Percentiles rank a stretch among this genome's conserved stretches.
Conservation (phyloP, 2,797 vertebrate species). For the Numenius phaeopus region DNA sequence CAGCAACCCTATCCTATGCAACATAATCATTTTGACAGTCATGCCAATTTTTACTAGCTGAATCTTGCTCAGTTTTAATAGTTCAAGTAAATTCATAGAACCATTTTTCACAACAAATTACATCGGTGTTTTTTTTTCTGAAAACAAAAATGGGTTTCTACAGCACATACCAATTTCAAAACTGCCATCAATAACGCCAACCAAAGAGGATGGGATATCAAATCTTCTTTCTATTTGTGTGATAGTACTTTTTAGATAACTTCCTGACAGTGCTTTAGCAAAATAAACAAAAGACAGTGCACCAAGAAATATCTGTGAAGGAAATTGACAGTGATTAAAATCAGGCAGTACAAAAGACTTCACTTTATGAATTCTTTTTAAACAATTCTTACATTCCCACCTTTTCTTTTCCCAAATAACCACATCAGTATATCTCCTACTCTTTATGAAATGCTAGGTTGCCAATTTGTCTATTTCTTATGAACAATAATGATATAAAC, state of each 20-base stretch:
- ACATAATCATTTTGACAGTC: background rate
- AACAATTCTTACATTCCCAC: background rate
- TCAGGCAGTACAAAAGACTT: background rate
- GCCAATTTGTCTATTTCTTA: background rate
- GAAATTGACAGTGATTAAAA: background rate
- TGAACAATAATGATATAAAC: background rate
- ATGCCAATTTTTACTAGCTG: background rate
- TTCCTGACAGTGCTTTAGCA: slow-evolving; percentile 90
- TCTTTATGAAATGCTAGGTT: background rate
- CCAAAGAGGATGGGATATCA: slow-evolving; percentile 92
- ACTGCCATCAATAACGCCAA: slow-evolving; percentile 94
- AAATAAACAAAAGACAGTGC: slow-evolving; percentile 93
- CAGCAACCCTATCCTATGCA: background rate
- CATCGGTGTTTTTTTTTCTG: background rate
- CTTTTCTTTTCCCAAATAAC: background rate
- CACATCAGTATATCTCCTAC: background rate
- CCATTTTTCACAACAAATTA: background rate
- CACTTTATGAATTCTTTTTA: background rate
- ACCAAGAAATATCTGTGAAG: slow-evolving; percentile 90
- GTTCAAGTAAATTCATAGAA: background rate
- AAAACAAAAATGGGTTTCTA: background rate
- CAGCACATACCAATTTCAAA: slow-evolving; percentile 93
- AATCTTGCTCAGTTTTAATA: background rate
- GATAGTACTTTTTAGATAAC: slow-evolving; percentile 95
- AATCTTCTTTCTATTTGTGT: slow-evolving; percentile 96